A percentile compares a stretch with the other conserved stretches of the same genome.
Conservation (phyloP, 1,140 invertebrate genomes). For the Pachyrhynchus sulphureomaculatus region DNA sequence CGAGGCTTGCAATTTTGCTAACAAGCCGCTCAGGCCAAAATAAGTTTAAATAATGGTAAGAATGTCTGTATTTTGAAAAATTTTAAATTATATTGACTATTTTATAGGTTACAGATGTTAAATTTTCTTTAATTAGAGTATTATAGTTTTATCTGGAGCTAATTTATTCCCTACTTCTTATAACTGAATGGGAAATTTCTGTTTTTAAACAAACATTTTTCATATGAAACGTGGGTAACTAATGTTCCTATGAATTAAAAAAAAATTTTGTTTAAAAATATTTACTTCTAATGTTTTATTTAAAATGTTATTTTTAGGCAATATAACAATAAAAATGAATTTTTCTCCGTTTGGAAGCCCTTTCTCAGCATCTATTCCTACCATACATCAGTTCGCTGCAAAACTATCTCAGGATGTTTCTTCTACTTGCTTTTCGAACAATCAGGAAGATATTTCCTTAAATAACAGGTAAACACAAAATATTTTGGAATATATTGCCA, state of each 20-base stretch:
- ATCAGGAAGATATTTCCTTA: conserved; percentile 38
- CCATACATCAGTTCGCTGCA: conserved; percentile 64
- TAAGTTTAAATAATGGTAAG: neutral
- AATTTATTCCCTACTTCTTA: too few relatives aligned
- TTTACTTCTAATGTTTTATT: too few relatives aligned
- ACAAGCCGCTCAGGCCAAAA: conserved; percentile 1
- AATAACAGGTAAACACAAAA: conserved; percentile 7
- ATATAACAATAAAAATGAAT: conserved; percentile 55
- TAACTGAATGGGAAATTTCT: too few relatives aligned
- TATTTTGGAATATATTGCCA: neutral
- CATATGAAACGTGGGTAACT: neutral
- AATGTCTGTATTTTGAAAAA: too few relatives aligned
- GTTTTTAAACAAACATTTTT: neutral
- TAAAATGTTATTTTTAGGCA: neutral
- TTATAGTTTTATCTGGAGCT: too few relatives aligned
- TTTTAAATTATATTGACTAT: too few relatives aligned
- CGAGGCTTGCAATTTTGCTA: neutral
- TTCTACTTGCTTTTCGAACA: conserved; percentile 35
- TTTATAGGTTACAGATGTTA: too few relatives aligned
- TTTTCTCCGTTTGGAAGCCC: conserved; percentile 66
- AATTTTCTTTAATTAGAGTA: too few relatives aligned
- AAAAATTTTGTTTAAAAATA: too few relatives aligned
- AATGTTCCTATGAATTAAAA: too few relatives aligned
- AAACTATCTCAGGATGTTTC: conserved; percentile 57
- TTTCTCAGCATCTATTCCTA: conserved; percentile 63